phyloP scores from a whole-genome alignment of 2,888 invertebrate species.

The Oscheius onirici region DNA sequence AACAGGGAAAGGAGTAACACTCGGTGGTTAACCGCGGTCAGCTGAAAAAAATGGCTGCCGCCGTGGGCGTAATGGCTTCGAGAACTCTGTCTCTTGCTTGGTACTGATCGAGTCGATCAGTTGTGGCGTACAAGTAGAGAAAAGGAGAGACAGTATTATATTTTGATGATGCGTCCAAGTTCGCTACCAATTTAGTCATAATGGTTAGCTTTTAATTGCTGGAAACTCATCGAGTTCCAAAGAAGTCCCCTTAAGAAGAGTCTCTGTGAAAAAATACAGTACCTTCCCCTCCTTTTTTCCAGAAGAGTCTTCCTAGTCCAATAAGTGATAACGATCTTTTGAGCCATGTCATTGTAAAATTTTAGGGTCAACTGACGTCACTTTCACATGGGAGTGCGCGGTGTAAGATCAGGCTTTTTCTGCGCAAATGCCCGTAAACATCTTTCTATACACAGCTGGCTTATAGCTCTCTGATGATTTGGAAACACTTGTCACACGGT shows the following conservation, averaged over 20 bases:
- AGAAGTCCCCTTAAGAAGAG: too few species aligned
- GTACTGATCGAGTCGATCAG: not conserved
- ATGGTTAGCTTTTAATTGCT: too few species aligned
- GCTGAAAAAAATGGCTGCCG: constrained; percentile 17
- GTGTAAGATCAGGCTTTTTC: not conserved
- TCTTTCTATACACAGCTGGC: not conserved
- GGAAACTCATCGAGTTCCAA: too few species aligned
- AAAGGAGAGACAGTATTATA: not conserved
- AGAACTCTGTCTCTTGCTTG: not conserved
- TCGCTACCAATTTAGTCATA: too few species aligned
- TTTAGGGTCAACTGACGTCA: too few species aligned
- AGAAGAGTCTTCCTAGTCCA: not conserved
- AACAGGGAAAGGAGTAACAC: not conserved
- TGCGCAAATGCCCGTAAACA: constrained; percentile 9
- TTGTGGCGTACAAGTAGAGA: not conserved
- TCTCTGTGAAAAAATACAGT: too few species aligned
- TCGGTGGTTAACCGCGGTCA: not conserved
- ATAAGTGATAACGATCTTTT: not conserved
- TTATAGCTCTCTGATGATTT: not conserved
- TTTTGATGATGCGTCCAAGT: not conserved
- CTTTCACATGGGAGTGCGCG: not conserved
- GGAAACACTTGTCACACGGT: constrained; percentile 17
- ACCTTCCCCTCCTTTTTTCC: too few species aligned
- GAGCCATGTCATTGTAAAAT: not conserved
- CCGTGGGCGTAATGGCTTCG: constrained; percentile 17